Percentiles rank a stretch among this genome's conserved stretches.
Evolutionary conservation across 2,797 vertebrate species (phyloP).

Genomic region (Girardinus metallicus): DNA sequence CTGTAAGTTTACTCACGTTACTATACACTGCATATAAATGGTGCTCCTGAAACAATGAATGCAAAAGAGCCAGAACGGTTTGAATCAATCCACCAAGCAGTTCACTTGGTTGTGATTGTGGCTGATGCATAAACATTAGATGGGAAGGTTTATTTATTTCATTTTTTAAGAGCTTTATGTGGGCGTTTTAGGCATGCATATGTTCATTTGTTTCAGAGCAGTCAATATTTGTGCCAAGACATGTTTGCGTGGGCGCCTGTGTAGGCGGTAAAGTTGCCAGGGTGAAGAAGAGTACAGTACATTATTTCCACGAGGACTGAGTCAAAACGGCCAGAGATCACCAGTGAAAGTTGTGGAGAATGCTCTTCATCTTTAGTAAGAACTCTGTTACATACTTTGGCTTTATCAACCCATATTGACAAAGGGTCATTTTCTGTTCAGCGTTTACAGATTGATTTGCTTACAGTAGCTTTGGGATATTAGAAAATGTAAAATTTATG

Average conservation of each 20-base stretch:
- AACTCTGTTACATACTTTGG: neutral
- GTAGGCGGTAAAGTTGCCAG: conserved; percentile 70
- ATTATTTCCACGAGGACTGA: conserved; percentile 49
- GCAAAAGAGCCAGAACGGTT: conserved; percentile 36
- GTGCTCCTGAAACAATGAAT: conserved; percentile 19
- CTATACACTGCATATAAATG: conserved; percentile 4
- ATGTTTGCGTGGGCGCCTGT: conserved; percentile 64
- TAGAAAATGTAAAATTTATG: neutral
- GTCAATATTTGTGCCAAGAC: conserved; percentile 72
- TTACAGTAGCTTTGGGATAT: neutral
- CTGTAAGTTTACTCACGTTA: conserved; percentile 79
- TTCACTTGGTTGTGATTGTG: conserved; percentile 56
- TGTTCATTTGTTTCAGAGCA: conserved; percentile 65
- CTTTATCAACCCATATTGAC: conserved; percentile 17
- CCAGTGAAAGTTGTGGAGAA: conserved; percentile 24
- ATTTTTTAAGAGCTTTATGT: conserved; percentile 49
- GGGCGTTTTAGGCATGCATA: conserved; percentile 71
- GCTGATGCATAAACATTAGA: conserved; percentile 78
- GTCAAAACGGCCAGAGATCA: conserved; percentile 42
- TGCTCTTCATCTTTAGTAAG: conserved; percentile 9
- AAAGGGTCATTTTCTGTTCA: conserved; percentile 17
- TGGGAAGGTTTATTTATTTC: conserved; percentile 49
- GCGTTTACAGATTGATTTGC: neutral
- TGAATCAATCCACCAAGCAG: conserved; percentile 45
- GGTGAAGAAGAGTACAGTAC: conserved; percentile 57